Conservation (phyloP, 2,797 vertebrate genomes). For the Myotis daubentonii region DNA sequence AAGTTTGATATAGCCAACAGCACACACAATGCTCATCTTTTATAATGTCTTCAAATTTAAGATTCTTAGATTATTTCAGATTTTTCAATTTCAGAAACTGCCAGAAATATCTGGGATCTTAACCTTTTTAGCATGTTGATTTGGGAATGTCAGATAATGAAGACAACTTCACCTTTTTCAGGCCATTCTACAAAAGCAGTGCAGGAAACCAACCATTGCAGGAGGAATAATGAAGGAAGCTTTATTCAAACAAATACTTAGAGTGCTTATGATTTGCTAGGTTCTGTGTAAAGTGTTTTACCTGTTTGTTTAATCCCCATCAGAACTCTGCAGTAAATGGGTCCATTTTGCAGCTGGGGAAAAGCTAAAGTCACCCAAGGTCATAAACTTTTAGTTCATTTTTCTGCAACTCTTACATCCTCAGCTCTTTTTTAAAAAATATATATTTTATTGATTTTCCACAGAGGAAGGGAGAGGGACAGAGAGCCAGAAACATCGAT, state of each 20-base stretch:
- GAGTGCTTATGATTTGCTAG: neutral
- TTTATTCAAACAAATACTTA: neutral
- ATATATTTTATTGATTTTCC: too few species aligned
- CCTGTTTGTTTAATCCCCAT: neutral
- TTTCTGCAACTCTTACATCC: neutral
- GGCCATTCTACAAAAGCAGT: constrained; percentile 36
- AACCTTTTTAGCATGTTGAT: constrained; percentile 30
- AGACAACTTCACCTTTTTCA: constrained; percentile 33
- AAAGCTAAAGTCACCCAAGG: neutral
- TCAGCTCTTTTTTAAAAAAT: neutral
- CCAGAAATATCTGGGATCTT: constrained; percentile 50
- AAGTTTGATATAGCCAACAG: neutral
- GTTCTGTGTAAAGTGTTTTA: neutral
- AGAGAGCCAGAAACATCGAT: too few species aligned
- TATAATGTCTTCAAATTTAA: constrained; percentile 24
- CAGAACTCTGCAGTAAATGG: neutral
- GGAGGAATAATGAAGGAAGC: constrained; percentile 12
- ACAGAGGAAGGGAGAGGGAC: too few species aligned
- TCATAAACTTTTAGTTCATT: neutral
- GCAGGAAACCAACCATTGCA: neutral
- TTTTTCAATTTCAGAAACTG: constrained; percentile 50
- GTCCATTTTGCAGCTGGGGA: constrained; percentile 24
- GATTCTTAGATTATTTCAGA: constrained; percentile 38
- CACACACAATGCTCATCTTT: neutral
- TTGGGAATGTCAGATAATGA: constrained; percentile 46